Conservation (phyloP, 1,140 invertebrate genomes). For the Drosophila bocki region DNA sequence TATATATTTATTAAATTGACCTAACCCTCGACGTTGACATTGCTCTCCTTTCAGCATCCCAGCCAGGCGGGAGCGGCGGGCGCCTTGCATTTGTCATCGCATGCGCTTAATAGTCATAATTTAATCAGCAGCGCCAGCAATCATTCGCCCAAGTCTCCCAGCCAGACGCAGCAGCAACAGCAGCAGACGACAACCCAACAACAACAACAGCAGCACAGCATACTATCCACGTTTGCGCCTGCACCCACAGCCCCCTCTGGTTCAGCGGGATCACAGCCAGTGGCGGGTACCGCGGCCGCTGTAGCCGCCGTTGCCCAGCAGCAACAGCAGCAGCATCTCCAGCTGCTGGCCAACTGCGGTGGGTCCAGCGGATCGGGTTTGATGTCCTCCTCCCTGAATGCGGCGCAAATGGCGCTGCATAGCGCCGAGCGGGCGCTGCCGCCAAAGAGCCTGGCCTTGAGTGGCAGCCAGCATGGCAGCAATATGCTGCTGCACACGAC, state of each 20-base stretch:
- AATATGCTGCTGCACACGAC: conserved; percentile 61
- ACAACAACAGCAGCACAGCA: conserved; percentile 50
- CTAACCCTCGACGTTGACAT: conserved; percentile 4
- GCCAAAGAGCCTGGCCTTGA: conserved; percentile 73
- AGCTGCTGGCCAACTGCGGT: conserved; percentile 68
- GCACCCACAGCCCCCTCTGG: conserved; percentile 47
- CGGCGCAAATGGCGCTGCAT: conserved; percentile 70
- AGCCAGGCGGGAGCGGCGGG: conserved; percentile 58
- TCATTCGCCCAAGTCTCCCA: conserved; percentile 85
- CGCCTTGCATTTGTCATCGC: conserved; percentile 82
- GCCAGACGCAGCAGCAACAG: conserved; percentile 75
- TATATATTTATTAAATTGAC: conserved; percentile 9
- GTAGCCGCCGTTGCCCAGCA: conserved; percentile 81
- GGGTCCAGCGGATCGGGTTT: conserved; percentile 67
- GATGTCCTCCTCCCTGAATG: conserved; percentile 84
- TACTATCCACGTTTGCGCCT: conserved; percentile 72
- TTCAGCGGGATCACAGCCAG: conserved; percentile 28
- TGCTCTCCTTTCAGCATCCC: conserved; percentile 66
- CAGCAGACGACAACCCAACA: conserved; percentile 54
- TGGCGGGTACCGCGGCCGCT: conserved; percentile 68
- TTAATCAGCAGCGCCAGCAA: conserved; percentile 79
- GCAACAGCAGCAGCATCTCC: conserved; percentile 81
- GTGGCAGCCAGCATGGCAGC: conserved; percentile 53
- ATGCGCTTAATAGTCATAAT: conserved; percentile 85
- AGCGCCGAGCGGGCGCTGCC: conserved; percentile 69